Evolutionary conservation across 2,113 vertebrate genomes (phyloP).

Genomic region (Morphnarchus princeps): DNA sequence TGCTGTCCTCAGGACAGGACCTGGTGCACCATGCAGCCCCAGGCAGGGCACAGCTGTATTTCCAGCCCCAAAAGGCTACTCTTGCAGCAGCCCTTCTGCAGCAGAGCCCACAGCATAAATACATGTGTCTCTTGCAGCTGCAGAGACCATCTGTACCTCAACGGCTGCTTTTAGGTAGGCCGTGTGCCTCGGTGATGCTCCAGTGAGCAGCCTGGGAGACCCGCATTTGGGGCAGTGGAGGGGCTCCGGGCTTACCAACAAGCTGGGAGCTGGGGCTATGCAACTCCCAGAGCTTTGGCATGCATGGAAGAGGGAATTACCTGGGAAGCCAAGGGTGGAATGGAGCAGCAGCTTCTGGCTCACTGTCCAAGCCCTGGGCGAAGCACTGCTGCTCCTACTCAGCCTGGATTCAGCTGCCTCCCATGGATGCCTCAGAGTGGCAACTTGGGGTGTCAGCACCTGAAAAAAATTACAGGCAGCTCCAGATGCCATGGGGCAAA

Average conservation of each 20-base stretch:
- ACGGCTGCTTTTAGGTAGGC: not conserved
- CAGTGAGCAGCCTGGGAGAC: not conserved
- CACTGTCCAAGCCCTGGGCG: not conserved
- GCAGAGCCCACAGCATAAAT: not conserved
- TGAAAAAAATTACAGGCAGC: not conserved
- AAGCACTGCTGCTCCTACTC: not conserved
- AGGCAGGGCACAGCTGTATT: accelerated
- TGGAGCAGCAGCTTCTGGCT: not conserved
- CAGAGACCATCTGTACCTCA: not conserved
- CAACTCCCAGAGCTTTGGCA: not conserved
- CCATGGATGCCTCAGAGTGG: not conserved
- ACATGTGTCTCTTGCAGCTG: not conserved
- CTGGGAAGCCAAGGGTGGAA: not conserved
- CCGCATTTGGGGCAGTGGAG: accelerated
- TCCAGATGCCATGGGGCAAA: not conserved
- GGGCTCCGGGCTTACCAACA: not conserved
- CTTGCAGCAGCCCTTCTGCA: not conserved
- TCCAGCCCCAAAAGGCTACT: not conserved
- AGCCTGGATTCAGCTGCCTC: not conserved
- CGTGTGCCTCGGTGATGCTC: accelerated
- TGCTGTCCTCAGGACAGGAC: not conserved
- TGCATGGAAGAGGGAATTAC: accelerated
- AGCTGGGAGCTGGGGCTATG: accelerated
- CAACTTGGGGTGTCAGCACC: not conserved
- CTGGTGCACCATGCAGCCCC: accelerated